Evolutionary conservation across 64 coral and sea anemone species (phyloP), one percentile per base, ranked within the genome.

Genomic region (Cladopsammia gracilis): DNA sequence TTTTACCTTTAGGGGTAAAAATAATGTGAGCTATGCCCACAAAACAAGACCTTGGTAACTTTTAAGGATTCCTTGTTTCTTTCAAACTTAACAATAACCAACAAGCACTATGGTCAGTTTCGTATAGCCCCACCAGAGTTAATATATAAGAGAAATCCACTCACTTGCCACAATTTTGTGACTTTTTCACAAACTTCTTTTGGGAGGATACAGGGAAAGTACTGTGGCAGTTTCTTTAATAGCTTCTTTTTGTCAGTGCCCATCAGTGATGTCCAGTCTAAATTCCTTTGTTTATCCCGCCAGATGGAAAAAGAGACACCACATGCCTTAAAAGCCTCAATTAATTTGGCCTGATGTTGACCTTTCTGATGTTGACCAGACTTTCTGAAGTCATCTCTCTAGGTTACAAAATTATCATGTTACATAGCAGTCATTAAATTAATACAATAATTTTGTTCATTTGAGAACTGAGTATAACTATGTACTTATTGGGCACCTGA

Each of bases 251-350:
- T 92, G 16, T 92, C 90, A 67, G 75, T 76, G 52, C 90, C 80
- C 90, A 92, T 92, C 1, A 86, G 16, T 22, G 90, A 92, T 19
- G 90, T 85, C 90, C 90, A 92, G 7, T 92, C 79, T 24, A 73
- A 54, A 54, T 85, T 92, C 24, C 69, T 44, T 25, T 92, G 78
- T 49, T 92, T 92, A 65, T 73, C 83, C 10, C 43, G 6, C 90
- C 90, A 92, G 5, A 92, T 73, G 16, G 70, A 50, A 43, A 92
- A 82, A 10, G 90, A 64, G 2, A 92, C 70, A 15, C 80, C 88
- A 90, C 88, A 85, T 19, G 18, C 47, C 49, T 26, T 49, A 48
- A 88, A 43, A 60, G 86, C 70, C 62, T 58, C 70, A 62, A 88
- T 14, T 4, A 89, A 59, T 14, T 13, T 61, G 52, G 25, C 7